Percentiles rank a stretch among this genome's conserved stretches.
Evolutionary conservation across 2,888 invertebrate genomes (phyloP).

Genomic region (Meiosimyza decipiens): DNA sequence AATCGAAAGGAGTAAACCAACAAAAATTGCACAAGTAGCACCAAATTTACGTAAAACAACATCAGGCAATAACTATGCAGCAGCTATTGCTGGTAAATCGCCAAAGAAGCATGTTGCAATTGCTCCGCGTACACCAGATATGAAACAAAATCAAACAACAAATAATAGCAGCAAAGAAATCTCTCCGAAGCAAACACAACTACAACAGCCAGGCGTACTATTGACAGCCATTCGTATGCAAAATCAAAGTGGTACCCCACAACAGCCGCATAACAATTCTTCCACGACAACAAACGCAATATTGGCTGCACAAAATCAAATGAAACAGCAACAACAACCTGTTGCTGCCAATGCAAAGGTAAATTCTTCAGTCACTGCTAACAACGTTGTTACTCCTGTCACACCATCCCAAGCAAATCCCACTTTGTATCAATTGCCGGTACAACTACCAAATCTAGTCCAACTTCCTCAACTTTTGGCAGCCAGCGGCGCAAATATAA

Average conservation of each 20-base stretch:
- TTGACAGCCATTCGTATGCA: slow-evolving; percentile 71
- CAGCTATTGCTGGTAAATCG: slow-evolving; percentile 56
- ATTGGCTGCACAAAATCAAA: slow-evolving; percentile 48
- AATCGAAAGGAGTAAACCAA: slow-evolving; percentile 65
- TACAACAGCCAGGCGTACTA: slow-evolving; percentile 68
- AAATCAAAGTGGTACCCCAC: slow-evolving; percentile 46
- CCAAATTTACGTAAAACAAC: slow-evolving; percentile 65
- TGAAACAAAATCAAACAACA: slow-evolving; percentile 54
- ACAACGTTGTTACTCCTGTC: slow-evolving; percentile 37
- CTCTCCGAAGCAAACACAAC: slow-evolving; percentile 27
- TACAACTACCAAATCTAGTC: slow-evolving; percentile 73
- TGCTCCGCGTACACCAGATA: slow-evolving; percentile 65
- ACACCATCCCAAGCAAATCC: slow-evolving; percentile 43
- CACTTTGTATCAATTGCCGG: slow-evolving; percentile 71
- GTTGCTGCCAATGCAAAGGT: slow-evolving; percentile 37
- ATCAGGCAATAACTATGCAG: slow-evolving; percentile 39
- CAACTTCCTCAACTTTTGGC: slow-evolving; percentile 74
- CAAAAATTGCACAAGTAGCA: slow-evolving; percentile 66
- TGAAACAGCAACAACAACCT: slow-evolving; percentile 39
- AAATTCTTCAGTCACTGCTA: slow-evolving; percentile 26
- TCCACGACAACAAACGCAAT: slow-evolving; percentile 20
- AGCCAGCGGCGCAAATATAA: slow-evolving; percentile 68
- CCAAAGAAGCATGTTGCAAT: slow-evolving; percentile 67
- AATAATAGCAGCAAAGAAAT: slow-evolving; percentile 14
- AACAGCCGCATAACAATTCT: slow-evolving; percentile 46